These are phyloP conservation scores for Oreonectes daqikongensis DNA, from an alignment of 2,797 vertebrate genomes.

Conservation along the genomic window DNA sequence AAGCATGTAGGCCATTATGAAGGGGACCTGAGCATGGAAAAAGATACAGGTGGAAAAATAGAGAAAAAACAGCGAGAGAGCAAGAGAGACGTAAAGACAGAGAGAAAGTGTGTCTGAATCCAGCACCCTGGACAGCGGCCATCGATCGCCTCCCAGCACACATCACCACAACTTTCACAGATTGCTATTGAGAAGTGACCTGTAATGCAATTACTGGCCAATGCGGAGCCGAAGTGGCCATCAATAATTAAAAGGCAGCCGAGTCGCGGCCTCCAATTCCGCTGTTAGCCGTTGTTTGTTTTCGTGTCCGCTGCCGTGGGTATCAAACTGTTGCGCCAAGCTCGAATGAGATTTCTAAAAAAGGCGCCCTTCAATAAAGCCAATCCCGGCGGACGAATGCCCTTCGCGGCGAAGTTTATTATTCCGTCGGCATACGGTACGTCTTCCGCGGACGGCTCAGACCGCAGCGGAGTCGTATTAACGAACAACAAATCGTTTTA, in stretches of 20 bases:
- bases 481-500: slow-evolving; percentile 51
- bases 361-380: slow-evolving; percentile 55
- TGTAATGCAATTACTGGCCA: slow-evolving; percentile 99
- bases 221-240: slow-evolving; percentile 89
- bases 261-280: slow-evolving; percentile 70
- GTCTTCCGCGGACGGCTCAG: slow-evolving; percentile 55
- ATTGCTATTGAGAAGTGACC: slow-evolving; percentile 99
- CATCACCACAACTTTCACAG: slow-evolving; percentile 97
- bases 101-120: slow-evolving; percentile 69
- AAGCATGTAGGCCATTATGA: neutral
- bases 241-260: slow-evolving; percentile 97
- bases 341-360: slow-evolving; percentile 71
- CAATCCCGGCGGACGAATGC: slow-evolving; percentile 51
- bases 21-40: neutral
- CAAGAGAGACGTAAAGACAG: slow-evolving; percentile 14
- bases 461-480: slow-evolving; percentile 46
- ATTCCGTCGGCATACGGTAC: slow-evolving; percentile 56
- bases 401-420: slow-evolving; percentile 64
- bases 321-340: slow-evolving; percentile 69
- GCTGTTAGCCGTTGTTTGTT: slow-evolving; percentile 69
- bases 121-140: slow-evolving; percentile 86
- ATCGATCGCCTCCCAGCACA: slow-evolving; percentile 95
- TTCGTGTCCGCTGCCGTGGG: slow-evolving; percentile 70
- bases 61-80: slow-evolving; percentile 6
- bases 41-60: slow-evolving; percentile 25